A percentile compares a stretch with the other conserved stretches of the same genome.
Conservation (phyloP, 2,113 vertebrate genomes). For the Eclectus roratus region DNA sequence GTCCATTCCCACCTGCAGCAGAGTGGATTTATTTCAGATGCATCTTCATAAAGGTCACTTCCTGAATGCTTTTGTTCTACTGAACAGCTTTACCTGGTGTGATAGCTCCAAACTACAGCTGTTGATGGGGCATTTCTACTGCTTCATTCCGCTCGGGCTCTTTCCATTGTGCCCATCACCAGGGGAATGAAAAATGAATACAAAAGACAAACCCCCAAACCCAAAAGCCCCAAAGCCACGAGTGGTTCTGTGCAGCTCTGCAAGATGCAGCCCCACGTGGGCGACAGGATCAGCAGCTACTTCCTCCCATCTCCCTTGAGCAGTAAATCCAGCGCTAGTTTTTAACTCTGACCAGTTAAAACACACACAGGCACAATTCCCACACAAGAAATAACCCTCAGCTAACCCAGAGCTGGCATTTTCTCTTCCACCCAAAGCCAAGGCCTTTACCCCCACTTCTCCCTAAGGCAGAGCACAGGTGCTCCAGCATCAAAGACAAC, state of each 20-base stretch:
- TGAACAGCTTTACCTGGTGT: background rate
- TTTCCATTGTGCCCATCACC: background rate
- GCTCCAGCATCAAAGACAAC: background rate
- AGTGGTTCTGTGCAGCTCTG: background rate
- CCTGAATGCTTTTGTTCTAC: background rate
- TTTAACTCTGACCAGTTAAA: background rate
- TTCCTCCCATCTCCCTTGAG: background rate
- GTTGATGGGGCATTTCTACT: background rate
- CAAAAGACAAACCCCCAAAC: background rate
- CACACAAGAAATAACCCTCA: background rate
- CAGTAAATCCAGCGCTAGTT: background rate
- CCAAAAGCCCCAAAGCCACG: background rate
- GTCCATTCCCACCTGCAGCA: background rate
- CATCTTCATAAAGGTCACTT: background rate
- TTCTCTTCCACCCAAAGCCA: background rate
- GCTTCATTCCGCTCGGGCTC: background rate
- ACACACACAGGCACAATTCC: background rate
- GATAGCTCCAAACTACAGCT: background rate
- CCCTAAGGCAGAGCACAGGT: background rate
- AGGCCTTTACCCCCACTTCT: background rate
- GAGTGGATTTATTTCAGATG: background rate
- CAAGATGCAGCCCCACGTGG: background rate
- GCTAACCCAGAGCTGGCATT: background rate
- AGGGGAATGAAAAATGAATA: background rate
- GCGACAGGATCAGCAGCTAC: background rate